A percentile compares a stretch with the other conserved stretches of the same genome.
Evolutionary conservation across 1,140 invertebrate genomes (phyloP).

Genomic region (Musca vetustissima): DNA sequence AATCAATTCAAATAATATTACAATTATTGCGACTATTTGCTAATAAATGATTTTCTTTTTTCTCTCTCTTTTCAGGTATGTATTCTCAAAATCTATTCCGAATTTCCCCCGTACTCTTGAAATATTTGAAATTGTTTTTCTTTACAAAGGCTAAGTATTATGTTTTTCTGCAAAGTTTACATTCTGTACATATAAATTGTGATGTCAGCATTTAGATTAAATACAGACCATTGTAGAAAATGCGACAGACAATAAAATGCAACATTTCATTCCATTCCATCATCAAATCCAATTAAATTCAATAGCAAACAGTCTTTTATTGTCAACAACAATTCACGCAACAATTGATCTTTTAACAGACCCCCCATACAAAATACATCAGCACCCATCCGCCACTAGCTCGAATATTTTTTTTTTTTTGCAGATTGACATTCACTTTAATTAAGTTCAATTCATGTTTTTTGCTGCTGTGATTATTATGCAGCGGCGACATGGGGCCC

Average conservation of each 20-base stretch:
- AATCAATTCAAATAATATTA: no score
- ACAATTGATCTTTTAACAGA: no score
- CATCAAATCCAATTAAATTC: constrained; percentile 19
- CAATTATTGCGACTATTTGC: neutral
- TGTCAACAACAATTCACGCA: no score
- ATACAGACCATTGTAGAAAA: neutral
- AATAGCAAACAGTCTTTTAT: constrained; percentile 5
- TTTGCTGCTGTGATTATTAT: no score
- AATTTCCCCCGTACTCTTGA: neutral
- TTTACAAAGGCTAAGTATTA: neutral
- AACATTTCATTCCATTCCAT: neutral
- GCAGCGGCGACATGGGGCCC: no score
- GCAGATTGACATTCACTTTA: constrained; percentile 6
- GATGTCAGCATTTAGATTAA: neutral
- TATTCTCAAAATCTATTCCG: neutral
- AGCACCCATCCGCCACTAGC: no score
- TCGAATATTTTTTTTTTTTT: no score
- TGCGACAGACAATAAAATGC: neutral
- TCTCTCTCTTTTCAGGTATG: constrained; percentile 15
- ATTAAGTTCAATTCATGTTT: constrained; percentile 14
- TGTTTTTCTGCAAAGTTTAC: neutral
- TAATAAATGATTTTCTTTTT: neutral
- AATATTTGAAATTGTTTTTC: no score
- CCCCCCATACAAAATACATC: no score
- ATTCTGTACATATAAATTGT: no score